Evolutionary conservation across 2,113 vertebrate genomes (phyloP).

Genomic region (Ceyx melanurus): DNA sequence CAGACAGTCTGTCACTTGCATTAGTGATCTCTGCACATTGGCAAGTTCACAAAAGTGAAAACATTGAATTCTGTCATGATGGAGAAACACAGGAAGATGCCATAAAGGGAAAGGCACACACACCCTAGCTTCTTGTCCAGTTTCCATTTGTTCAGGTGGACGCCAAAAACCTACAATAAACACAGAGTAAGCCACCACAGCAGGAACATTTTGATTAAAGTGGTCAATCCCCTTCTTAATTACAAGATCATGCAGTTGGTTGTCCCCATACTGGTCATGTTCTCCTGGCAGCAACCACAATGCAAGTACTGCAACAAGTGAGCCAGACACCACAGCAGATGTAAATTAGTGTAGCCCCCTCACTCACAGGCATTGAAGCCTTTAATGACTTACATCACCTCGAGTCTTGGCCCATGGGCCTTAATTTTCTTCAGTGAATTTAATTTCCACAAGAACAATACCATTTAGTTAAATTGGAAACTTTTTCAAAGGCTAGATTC

Average conservation of each 20-base stretch:
- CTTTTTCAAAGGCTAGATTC: not conserved
- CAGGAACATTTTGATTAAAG: not conserved
- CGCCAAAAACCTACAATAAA: constrained; percentile 86
- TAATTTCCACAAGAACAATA: not conserved
- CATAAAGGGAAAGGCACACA: constrained; percentile 88
- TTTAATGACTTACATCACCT: not conserved
- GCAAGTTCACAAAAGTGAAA: constrained; percentile 98
- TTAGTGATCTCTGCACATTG: constrained; percentile 91
- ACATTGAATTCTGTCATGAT: constrained; percentile 99
- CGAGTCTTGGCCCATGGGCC: not conserved
- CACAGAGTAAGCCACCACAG: constrained; percentile 18
- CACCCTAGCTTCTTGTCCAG: constrained; percentile 91
- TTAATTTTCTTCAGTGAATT: not conserved
- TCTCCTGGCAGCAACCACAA: not conserved
- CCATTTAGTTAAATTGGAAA: not conserved
- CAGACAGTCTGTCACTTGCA: constrained; percentile 24
- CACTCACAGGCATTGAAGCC: accelerated
- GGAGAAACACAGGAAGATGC: constrained; percentile 97
- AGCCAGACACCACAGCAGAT: not conserved
- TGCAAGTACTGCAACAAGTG: not conserved
- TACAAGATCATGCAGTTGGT: not conserved
- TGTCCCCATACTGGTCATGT: not conserved
- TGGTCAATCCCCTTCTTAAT: not conserved
- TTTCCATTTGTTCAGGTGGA: constrained; percentile 96
- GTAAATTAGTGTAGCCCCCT: not conserved